phyloP scores from a whole-genome alignment of 2,888 invertebrate genomes.

The Nematopogon swammerdamellus region DNA sequence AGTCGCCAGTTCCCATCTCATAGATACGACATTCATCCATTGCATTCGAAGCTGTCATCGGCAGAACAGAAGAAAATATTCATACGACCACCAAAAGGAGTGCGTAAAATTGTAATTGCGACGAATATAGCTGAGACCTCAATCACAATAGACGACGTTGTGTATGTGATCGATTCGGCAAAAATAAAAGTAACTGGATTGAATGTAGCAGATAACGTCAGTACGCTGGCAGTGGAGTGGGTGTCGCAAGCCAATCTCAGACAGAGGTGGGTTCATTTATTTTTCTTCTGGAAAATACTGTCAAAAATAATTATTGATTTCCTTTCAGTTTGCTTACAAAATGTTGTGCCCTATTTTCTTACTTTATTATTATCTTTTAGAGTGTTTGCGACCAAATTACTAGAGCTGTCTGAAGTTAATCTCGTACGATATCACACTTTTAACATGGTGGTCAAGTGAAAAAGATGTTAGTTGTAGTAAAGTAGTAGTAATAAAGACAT shows the following conservation, averaged over 20 bases:
- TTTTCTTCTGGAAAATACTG: too few species aligned
- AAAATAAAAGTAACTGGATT: slow-evolving; percentile 77
- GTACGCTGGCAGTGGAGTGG: slow-evolving; percentile 74
- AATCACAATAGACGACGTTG: slow-evolving; percentile 93
- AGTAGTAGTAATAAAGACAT: too few species aligned
- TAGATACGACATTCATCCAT: slow-evolving; percentile 62
- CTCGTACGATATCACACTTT: too few species aligned
- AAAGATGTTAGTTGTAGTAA: too few species aligned
- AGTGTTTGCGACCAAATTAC: too few species aligned
- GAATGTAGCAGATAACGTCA: slow-evolving; percentile 67
- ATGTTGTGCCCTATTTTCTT: too few species aligned
- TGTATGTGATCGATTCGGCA: slow-evolving; percentile 87
- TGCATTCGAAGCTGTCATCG: slow-evolving; percentile 87
- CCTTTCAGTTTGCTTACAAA: too few species aligned
- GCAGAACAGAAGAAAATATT: slow-evolving; percentile 80
- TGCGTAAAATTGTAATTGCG: slow-evolving; percentile 82
- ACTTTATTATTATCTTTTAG: too few species aligned
- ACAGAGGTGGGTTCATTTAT: slow-evolving; percentile 73
- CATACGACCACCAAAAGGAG: slow-evolving; percentile 60
- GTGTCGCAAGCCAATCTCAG: slow-evolving; percentile 79
- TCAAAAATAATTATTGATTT: too few species aligned
- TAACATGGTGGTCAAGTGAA: too few species aligned
- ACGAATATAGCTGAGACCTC: slow-evolving; percentile 96
- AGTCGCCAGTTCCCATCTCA: slow-evolving; percentile 39
- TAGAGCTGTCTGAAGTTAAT: too few species aligned